Evolutionary conservation across 1,140 invertebrate genomes (phyloP).

Genomic region (Aphaenogaster ashmeadi): DNA sequence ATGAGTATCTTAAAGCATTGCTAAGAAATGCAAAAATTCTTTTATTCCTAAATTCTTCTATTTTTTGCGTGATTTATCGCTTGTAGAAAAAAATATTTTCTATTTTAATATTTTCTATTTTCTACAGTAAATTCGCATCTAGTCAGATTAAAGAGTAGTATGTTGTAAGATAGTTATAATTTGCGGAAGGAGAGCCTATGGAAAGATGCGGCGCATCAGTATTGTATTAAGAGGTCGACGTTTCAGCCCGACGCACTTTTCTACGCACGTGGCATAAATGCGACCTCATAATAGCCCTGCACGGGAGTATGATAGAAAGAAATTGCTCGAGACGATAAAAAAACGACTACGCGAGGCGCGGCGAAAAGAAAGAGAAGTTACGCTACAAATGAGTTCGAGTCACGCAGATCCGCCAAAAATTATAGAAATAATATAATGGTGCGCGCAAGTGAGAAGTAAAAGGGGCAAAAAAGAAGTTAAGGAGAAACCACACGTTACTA

Average conservation of each 20-base stretch:
- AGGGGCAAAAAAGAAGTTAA: constrained; percentile 14
- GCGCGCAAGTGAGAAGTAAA: constrained; percentile 34
- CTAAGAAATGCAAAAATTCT: too few species aligned
- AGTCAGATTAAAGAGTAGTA: not conserved
- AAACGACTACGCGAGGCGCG: not conserved
- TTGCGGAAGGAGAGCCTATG: not conserved
- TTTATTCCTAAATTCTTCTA: too few species aligned
- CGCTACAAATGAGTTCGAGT: constrained; percentile 7
- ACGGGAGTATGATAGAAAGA: not conserved
- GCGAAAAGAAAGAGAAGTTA: constrained; percentile 27
- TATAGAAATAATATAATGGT: constrained; percentile 46
- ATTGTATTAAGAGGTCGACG: not conserved
- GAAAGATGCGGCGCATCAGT: not conserved
- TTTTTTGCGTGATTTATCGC: too few species aligned
- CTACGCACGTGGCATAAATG: constrained; percentile 7
- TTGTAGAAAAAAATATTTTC: not conserved
- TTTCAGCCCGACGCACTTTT: not conserved
- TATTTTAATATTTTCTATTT: not conserved
- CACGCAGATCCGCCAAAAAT: constrained; percentile 50
- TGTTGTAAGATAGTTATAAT: not conserved
- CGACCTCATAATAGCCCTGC: not conserved
- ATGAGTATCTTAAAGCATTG: too few species aligned
- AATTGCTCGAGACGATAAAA: constrained; percentile 34
- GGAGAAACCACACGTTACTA: constrained; percentile 23
- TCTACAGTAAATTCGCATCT: not conserved